These are phyloP conservation scores for Psilanteris sp. DNA, from an alignment of 1,140 invertebrate species.

Conservation along the genomic window DNA sequence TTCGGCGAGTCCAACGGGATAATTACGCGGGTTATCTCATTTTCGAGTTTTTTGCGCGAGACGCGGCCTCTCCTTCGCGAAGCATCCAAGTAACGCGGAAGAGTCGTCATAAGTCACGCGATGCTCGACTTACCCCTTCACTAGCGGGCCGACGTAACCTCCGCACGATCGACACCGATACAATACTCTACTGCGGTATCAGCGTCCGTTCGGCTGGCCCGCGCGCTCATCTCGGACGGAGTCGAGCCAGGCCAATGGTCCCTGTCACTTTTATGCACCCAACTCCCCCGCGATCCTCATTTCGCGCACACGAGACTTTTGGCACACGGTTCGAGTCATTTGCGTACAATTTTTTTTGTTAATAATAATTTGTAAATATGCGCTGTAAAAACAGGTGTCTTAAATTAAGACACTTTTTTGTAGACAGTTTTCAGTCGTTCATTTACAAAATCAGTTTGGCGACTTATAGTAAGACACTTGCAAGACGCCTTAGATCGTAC, in stretches of 20 bases:
- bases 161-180: conserved; percentile 54
- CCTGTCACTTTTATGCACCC: conserved; percentile 46
- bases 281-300: conserved; percentile 26
- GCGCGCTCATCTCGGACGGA: conserved; percentile 32
- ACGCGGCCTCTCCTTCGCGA: conserved; percentile 48
- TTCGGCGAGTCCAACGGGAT: conserved; percentile 6
- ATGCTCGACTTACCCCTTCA: conserved; percentile 64
- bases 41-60: conserved; percentile 38
- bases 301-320: conserved; percentile 26
- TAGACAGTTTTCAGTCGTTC: no score
- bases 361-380: no score
- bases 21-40: conserved; percentile 43
- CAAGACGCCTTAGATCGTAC: no score
- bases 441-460: no score
- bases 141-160: conserved; percentile 48
- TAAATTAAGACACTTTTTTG: no score
- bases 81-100: conserved; percentile 56
- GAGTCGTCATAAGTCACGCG: conserved; percentile 62
- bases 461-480: no score
- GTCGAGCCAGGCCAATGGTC: conserved; percentile 51
- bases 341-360: no score
- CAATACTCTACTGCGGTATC: conserved; percentile 49
- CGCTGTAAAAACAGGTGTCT: no score
- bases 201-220: conserved; percentile 38
- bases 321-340: no score